Conservation (phyloP, 2,113 vertebrate genomes). For the Proteles cristata region DNA sequence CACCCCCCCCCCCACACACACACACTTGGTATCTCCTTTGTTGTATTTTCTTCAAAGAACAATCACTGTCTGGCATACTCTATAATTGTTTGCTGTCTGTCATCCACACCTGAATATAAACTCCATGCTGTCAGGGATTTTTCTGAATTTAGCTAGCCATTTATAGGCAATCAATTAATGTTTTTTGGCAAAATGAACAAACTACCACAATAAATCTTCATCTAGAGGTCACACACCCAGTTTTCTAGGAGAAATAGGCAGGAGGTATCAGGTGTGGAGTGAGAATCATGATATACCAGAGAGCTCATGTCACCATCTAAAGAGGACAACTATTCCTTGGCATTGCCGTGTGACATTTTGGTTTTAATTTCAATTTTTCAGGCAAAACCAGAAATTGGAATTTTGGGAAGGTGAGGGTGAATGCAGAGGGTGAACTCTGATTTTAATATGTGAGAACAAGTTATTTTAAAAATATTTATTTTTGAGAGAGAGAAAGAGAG, state of each 20-base stretch:
- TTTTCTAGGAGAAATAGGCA: not conserved
- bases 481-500: no score
- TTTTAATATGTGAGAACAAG: not conserved
- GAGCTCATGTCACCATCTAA: not conserved
- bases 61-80: not conserved
- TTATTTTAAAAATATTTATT: no score
- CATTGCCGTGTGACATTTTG: not conserved
- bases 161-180: not conserved
- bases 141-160: not conserved
- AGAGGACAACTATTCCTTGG: not conserved
- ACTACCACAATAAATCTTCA: not conserved
- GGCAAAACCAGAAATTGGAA: not conserved
- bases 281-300: not conserved
- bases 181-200: conserved; percentile 1
- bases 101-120: not conserved
- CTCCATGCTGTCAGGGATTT: not conserved
- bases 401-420: not conserved
- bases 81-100: not conserved
- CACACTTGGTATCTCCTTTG: not conserved
- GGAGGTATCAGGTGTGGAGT: not conserved
- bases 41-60: not conserved
- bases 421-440: not conserved
- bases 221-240: not conserved
- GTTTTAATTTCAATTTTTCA: not conserved
- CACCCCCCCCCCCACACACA: not conserved